These are phyloP conservation scores for Samia ricini DNA, from an alignment of 1,140 invertebrate species.

Conservation along the genomic window DNA sequence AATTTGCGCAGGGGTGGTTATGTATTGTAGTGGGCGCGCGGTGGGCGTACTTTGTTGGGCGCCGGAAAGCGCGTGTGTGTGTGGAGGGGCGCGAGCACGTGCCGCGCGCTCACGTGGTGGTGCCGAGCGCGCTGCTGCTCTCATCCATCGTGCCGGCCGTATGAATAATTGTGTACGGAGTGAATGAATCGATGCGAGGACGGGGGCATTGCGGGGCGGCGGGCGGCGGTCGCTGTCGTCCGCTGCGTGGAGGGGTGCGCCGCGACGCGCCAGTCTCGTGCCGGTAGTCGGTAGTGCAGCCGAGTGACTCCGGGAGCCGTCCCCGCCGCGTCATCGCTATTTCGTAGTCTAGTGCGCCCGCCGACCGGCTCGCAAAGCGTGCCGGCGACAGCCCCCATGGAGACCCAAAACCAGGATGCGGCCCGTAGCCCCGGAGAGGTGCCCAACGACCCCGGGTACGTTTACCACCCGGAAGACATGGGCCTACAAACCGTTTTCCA, in stretches of 20 bases:
- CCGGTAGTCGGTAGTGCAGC: constrained; percentile 85
- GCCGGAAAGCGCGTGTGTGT: constrained; percentile 27
- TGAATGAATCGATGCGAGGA: constrained; percentile 72
- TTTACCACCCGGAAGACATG: constrained; percentile 44
- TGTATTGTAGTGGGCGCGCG: constrained; percentile 40
- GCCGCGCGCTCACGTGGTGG: constrained; percentile 66
- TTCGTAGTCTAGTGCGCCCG: constrained; percentile 78
- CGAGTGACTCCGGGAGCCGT: constrained; percentile 82
- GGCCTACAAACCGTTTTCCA: constrained; percentile 26
- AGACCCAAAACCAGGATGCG: constrained; percentile 85
- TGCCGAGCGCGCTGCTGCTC: constrained; percentile 41
- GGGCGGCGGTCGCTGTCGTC: constrained; percentile 38
- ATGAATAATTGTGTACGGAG: constrained; percentile 71
- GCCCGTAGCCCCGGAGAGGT: constrained; percentile 89
- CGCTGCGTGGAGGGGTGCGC: constrained; percentile 68
- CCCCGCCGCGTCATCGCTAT: constrained; percentile 80
- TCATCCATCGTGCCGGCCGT: constrained; percentile 55
- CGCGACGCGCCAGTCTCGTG: constrained; percentile 83
- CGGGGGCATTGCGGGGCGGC: constrained; percentile 40
- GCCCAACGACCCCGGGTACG: constrained; percentile 94
- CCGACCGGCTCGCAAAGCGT: constrained; percentile 49
- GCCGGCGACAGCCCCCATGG: constrained; percentile 78
- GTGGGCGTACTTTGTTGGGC: constrained; percentile 46
- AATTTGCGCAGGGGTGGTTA: neutral
- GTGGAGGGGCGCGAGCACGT: constrained; percentile 54